Base-by-base conservation (phyloP, 2,113 vertebrate species). In the Heterochromis multidens region DNA sequence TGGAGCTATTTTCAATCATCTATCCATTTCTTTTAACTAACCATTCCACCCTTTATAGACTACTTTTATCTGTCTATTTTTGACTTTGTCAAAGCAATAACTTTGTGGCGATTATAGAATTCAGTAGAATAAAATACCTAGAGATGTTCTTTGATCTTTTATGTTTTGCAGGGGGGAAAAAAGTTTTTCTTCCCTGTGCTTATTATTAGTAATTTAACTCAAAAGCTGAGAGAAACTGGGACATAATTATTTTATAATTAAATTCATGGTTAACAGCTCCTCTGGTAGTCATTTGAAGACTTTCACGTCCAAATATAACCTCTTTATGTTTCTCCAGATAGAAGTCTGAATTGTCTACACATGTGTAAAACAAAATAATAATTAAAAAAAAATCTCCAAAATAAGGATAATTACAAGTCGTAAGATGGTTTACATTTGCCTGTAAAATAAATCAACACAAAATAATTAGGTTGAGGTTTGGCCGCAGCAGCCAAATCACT, bases 371-470 rank as follows among this genome's bases (percentile, higher is more conserved):
- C 27, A 31, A 35, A 46, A 65, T 35, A 25, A 25, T 25, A 6
- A 67, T 33, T 35, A 43, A 25, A 6, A 65, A 86, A 79, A 76
- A 77, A 40, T 31, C 12, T 62, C 23, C 19, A 57, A 91, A 83
- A 90, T 81, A 90, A 43, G 35, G 74, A 72, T 91, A 91, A 91
- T 90, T 88, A 90, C 67, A 90, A 86, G 76, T 61, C 82, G 57
- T 61, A n/a, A 56, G 67, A 85, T 85, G 87, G 82, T 92, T 94
- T 87, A 87, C 85, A 87, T 95, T 92, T 88, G 79, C 85, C 84
- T 86, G 86, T 82, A 56, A 93, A 93, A 91, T 92, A 88, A 93
- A 92, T 94, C 89, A 91, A 87, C 79, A 58, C 70, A 80, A 92
- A 93, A 84, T 57, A 67, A 92, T 93, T 92, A 84, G 33, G 72